Evolutionary conservation across 2,888 invertebrate genomes (phyloP).

Genomic region (Cheiracanthium punctorium): DNA sequence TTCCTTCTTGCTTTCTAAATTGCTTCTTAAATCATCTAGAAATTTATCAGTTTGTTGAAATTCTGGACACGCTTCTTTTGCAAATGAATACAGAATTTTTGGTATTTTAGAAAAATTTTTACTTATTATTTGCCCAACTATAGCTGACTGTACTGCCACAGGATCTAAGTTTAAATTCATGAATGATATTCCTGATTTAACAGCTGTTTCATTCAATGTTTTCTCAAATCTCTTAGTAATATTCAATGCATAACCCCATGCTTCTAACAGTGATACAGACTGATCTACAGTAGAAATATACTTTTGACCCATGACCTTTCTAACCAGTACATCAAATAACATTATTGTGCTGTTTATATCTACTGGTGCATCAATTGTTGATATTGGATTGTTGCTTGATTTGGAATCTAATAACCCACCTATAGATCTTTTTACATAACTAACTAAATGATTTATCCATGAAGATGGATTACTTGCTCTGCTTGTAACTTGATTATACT

Average conservation of each 20-base stretch:
- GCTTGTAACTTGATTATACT: not conserved
- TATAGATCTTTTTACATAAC: not conserved
- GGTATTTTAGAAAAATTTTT: not conserved
- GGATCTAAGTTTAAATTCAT: not conserved
- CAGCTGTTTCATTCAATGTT: not conserved
- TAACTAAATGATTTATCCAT: not conserved
- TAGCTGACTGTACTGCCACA: not conserved
- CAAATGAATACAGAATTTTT: no score
- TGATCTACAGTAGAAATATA: not conserved
- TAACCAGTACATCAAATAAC: not conserved
- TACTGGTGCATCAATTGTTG: no score
- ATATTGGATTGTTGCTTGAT: no score
- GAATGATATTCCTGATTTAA: not conserved
- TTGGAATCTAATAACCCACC: not conserved
- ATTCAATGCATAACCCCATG: not conserved
- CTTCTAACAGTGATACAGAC: not conserved
- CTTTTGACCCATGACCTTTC: not conserved
- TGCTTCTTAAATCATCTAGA: no score
- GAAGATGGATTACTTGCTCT: not conserved
- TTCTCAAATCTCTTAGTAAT: not conserved
- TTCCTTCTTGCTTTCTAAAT: no score
- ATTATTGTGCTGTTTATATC: not conserved
- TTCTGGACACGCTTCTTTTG: no score
- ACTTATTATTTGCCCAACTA: not conserved
- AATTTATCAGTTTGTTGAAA: no score